Percentiles rank a stretch among this genome's conserved stretches.
Conservation (phyloP, 2,113 vertebrate genomes). For the Tetraodon nigroviridis region DNA sequence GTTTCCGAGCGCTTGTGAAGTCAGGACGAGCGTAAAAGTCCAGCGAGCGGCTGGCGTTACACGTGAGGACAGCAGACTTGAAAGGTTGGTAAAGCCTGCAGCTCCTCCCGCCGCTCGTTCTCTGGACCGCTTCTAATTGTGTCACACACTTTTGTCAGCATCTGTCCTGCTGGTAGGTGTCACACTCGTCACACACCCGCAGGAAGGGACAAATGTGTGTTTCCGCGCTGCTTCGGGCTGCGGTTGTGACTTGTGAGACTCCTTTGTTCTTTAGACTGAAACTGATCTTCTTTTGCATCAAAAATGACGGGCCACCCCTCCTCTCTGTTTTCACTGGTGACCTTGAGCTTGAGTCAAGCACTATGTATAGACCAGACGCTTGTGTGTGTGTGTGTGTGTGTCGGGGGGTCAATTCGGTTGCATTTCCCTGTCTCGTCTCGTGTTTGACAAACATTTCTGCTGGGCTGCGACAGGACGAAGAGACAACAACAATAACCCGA, state of each 20-base stretch:
- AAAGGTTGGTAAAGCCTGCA: slow-evolving; percentile 31
- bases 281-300: slow-evolving; percentile 14
- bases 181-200: too few relatives aligned
- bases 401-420: slow-evolving; percentile 1
- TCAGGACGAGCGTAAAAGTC: slow-evolving; percentile 46
- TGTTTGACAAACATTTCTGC: slow-evolving; percentile 48
- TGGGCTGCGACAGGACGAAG: slow-evolving; percentile 1
- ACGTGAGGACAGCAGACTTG: slow-evolving; percentile 31
- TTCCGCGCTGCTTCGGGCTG: too few relatives aligned
- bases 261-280: slow-evolving; percentile 17
- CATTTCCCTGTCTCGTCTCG: slow-evolving; percentile 29
- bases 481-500: slow-evolving; percentile 34
- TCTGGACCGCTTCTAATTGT: slow-evolving; percentile 7
- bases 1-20: slow-evolving; percentile 55
- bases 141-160: slow-evolving; percentile 6
- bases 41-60: slow-evolving; percentile 53
- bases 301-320: not conserved
- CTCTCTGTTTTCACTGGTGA: slow-evolving; percentile 17
- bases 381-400: slow-evolving; percentile 14
- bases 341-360: slow-evolving; percentile 4
- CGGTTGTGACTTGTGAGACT: too few relatives aligned
- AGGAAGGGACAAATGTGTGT: too few relatives aligned
- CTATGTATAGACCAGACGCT: slow-evolving; percentile 38
- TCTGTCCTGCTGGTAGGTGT: not conserved
- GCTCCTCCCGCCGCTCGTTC: slow-evolving; percentile 12